Evolutionary conservation across 2,888 invertebrate genomes (phyloP), one percentile per base, ranked within the genome.

Genomic region (Pammene aurita): DNA sequence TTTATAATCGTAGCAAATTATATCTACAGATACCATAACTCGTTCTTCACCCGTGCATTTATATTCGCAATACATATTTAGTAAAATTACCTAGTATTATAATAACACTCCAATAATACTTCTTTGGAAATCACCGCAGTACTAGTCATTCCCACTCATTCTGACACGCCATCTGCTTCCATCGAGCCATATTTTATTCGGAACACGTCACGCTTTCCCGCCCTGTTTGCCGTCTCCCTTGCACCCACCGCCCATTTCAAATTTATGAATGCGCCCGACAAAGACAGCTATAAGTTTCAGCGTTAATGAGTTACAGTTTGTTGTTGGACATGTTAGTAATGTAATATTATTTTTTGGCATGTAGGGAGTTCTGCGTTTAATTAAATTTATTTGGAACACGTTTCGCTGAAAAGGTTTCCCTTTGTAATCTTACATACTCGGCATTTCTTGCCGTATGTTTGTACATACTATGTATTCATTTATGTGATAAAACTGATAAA

Each of bases 151-250:
- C 41, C 61, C 73, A 73, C 71, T 79, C 76, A 80, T 78, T 76
- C 67, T 63, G 73, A 72, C 72, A 73, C 74, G 72, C 75, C 76
- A 73, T 75, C 76, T 78, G 79, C 76, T 76, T 76, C 73, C 74
- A 74, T 72, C 76, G 70, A 70, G 78, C 77, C 81, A 80, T 83
- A 81, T 82, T 85, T 83, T 81, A 86, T 85, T 84, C 83, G 64
- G 74, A 74, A 74, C 82, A 81, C 85, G 82, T 82, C 77, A 79
- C 77, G 76, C 73, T 78, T 57, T 80, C 61, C 72, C 72, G 70
- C 70, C 70, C 67, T 67, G 38, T 46, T 56, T 46, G 10, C 61
- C 52, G 35, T 73, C 72, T 62, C 70, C 41, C 41, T 72, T 58
- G 9, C 73, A 55, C 71, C 42, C 60, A 66, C 57, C 13, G 42